Evolutionary conservation across 2,888 invertebrate genomes (phyloP).

Genomic region (Argyresthia goedartella): DNA sequence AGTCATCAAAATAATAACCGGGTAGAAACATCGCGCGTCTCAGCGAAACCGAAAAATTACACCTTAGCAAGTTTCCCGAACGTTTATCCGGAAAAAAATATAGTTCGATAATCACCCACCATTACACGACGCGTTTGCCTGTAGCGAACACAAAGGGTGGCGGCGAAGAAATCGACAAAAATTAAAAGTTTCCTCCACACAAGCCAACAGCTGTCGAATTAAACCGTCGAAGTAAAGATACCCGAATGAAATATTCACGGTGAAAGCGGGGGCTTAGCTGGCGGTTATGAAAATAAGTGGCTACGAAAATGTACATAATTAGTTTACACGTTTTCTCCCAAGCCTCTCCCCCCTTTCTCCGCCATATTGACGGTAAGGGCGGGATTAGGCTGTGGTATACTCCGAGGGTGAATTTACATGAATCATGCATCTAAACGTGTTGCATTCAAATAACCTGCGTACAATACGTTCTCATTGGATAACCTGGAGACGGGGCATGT

Average conservation of each 20-base stretch:
- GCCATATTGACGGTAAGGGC: conserved; percentile 48
- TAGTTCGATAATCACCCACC: conserved; percentile 59
- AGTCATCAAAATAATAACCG: conserved; percentile 52
- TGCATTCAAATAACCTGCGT: conserved; percentile 53
- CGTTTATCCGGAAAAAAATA: conserved; percentile 47
- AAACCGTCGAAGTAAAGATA: conserved; percentile 68
- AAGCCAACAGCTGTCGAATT: conserved; percentile 69
- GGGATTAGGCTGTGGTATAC: conserved; percentile 56
- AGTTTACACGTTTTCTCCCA: conserved; percentile 68
- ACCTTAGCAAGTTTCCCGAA: conserved; percentile 45
- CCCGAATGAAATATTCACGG: conserved; percentile 69
- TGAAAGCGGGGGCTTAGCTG: conserved; percentile 62
- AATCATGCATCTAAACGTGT: conserved; percentile 59
- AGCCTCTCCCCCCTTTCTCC: conserved; percentile 31
- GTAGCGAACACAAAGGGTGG: conserved; percentile 42
- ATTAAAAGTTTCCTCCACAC: conserved; percentile 68
- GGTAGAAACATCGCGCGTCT: conserved; percentile 25
- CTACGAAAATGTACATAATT: conserved; percentile 71
- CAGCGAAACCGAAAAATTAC: conserved; percentile 54
- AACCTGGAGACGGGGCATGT: not conserved
- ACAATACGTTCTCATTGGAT: conserved; percentile 14
- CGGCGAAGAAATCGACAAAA: conserved; percentile 53
- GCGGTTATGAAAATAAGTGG: conserved; percentile 70
- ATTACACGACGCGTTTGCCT: conserved; percentile 52
- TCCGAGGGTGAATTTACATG: conserved; percentile 66